Base-by-base conservation (phyloP, 2,888 invertebrate genomes). In the Julus scandinavius region DNA sequence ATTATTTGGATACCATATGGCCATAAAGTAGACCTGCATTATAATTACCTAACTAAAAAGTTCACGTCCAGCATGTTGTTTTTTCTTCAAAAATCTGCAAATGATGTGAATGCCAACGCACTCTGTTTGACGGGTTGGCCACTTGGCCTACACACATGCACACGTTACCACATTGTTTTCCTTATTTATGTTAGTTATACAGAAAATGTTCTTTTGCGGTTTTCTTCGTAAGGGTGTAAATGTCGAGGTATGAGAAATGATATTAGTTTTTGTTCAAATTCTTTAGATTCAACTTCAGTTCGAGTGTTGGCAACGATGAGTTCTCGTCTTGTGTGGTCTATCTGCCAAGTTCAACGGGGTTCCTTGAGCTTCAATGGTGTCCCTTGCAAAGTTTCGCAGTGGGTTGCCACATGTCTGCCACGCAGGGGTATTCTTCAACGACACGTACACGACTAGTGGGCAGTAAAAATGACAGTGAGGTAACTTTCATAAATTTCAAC, bases 311-410 rank as follows among this genome's bases (percentile, higher is more conserved):
- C 63, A 63, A 63, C 63, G 63, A 63, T 63, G 63, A 63, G 63
- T 63, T 63, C 63, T 63, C 63, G 63, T 63, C 63, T 63, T 63
- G 63, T 63, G 63, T 63, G 63, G 63, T 63, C 63, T 63, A 63
- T 20, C 63, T 63, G 63, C 63, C 63, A 63, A 63, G 63, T 63
- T 63, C 63, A 63, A 63, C 63, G 63, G 63, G 63, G 63, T 63
- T 63, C 63, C 63, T 63, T 63, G 63, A 63, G 63, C 63, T 63
- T 63, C 63, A 63, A 63, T 20, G 63, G 63, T 63, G 63, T 63
- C 63, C 63, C 20, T 63, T 63, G 63, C 63, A 63, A 63, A n/a
- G 63, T 63, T 63, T 63, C 63, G 20, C 63, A 20, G 63, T 63
- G 63, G 63, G 63, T 63, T 63, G 63, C 63, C 63, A 20, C 63